A percentile compares a stretch with the other conserved stretches of the same genome.
Evolutionary conservation across 2,888 invertebrate species (phyloP).

Genomic region (Chloroclysta siterata): DNA sequence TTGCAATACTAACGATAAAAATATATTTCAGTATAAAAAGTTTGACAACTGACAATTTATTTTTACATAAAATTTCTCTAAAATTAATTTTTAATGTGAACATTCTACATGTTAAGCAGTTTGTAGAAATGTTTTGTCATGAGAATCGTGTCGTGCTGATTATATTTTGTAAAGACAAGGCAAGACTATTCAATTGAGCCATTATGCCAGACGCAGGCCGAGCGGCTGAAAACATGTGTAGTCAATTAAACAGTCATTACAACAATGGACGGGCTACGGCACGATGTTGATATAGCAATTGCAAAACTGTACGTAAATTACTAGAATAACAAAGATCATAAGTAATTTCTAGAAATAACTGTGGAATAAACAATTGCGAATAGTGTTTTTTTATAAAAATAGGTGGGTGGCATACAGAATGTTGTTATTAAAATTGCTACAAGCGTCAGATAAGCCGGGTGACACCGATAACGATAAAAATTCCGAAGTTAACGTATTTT

Average conservation of each 20-base stretch:
- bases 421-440: constrained; percentile 52
- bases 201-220: constrained; percentile 39
- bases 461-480: constrained; percentile 58
- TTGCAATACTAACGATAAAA: constrained; percentile 23
- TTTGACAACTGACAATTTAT: constrained; percentile 25
- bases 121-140: constrained; percentile 32
- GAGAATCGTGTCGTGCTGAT: constrained; percentile 33
- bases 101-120: constrained; percentile 20
- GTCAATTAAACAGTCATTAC: constrained; percentile 43
- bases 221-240: constrained; percentile 40
- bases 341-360: constrained; percentile 5
- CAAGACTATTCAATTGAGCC: constrained; percentile 39
- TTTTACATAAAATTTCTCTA: not conserved
- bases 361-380: constrained; percentile 12
- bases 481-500: constrained; percentile 44
- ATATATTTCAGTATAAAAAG: constrained; percentile 36
- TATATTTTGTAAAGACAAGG: constrained; percentile 36
- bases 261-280: constrained; percentile 41
- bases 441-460: constrained; percentile 63
- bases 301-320: constrained; percentile 24
- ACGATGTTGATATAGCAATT: constrained; percentile 36
- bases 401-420: constrained; percentile 15
- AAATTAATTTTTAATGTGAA: not conserved
- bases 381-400: constrained; percentile 16
- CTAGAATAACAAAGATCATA: constrained; percentile 9